These are phyloP conservation scores for Lytechinus variegatus DNA, from an alignment of 35 echinoderm and acorn worm genomes.

Conservation along the genomic window DNA sequence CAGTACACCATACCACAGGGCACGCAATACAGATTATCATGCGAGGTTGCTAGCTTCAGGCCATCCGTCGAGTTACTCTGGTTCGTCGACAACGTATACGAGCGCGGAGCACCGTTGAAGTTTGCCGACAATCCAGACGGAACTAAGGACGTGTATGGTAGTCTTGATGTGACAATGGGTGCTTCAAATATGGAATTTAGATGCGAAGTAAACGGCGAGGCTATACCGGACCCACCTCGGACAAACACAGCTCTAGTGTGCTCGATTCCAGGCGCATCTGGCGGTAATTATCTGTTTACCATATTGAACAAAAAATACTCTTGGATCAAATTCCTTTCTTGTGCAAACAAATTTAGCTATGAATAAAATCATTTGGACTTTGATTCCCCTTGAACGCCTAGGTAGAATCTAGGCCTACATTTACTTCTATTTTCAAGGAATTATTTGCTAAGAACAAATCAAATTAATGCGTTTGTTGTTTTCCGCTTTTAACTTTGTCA, in stretches of 20 bases:
- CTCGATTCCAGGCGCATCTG: not conserved
- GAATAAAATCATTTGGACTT: no score
- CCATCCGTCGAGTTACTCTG: not conserved
- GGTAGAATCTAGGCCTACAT: no score
- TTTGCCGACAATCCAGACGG: slow-evolving; percentile 12
- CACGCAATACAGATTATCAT: not conserved
- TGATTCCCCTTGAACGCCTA: no score
- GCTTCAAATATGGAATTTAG: not conserved
- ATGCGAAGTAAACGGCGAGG: not conserved
- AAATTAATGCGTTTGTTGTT: no score
- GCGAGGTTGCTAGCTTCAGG: slow-evolving; percentile 17
- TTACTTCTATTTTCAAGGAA: no score
- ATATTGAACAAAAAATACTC: no score
- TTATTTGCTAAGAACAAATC: no score
- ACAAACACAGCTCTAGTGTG: not conserved
- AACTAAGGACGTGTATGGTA: slow-evolving; percentile 11
- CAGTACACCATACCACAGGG: slow-evolving; percentile 13
- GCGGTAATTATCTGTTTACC: not conserved
- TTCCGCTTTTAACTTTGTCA: no score
- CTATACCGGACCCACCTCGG: not conserved
- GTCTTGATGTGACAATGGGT: not conserved
- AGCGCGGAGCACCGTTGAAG: not conserved
- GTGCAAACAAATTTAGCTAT: no score
- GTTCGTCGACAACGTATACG: not conserved
- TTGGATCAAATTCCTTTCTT: no score